These are phyloP conservation scores for Zaprionus ornatus DNA, from an alignment of 1,140 invertebrate genomes.

Conservation along the genomic window DNA sequence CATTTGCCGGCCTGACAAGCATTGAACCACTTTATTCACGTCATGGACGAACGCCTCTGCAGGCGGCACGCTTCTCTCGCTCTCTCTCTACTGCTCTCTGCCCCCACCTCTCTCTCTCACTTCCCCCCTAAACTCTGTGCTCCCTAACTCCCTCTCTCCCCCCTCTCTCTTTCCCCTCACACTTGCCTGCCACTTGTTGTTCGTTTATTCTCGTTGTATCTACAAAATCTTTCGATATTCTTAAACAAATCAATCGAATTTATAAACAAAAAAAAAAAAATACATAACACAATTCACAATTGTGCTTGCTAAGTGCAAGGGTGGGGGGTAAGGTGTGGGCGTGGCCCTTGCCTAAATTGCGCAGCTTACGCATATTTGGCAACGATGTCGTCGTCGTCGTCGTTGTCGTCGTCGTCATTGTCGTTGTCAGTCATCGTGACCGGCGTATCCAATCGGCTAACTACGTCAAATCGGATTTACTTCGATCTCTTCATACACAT, in stretches of 20 bases:
- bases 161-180: not conserved
- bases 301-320: not conserved
- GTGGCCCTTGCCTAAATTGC: slow-evolving; percentile 33
- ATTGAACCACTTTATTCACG: slow-evolving; percentile 6
- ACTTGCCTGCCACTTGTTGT: not conserved
- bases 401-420: not conserved
- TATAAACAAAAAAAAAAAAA: slow-evolving; percentile 39
- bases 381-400: slow-evolving; percentile 19
- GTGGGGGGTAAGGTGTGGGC: not conserved
- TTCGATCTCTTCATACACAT: slow-evolving; percentile 15
- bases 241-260: slow-evolving; percentile 30
- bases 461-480: slow-evolving; percentile 29
- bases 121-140: not conserved
- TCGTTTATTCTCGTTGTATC: not conserved
- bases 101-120: not conserved
- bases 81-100: too few relatives aligned
- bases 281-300: slow-evolving; percentile 27
- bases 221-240: slow-evolving; percentile 15
- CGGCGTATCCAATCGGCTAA: slow-evolving; percentile 38
- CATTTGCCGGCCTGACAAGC: slow-evolving; percentile 6
- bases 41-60: slow-evolving; percentile 18
- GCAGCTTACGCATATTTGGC: slow-evolving; percentile 49
- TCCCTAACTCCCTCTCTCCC: not conserved
- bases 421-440: slow-evolving; percentile 29
- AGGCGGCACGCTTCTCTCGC: not conserved